Base-by-base conservation (phyloP, 2,797 vertebrate genomes). In the Chaetophractus vellerosus region DNA sequence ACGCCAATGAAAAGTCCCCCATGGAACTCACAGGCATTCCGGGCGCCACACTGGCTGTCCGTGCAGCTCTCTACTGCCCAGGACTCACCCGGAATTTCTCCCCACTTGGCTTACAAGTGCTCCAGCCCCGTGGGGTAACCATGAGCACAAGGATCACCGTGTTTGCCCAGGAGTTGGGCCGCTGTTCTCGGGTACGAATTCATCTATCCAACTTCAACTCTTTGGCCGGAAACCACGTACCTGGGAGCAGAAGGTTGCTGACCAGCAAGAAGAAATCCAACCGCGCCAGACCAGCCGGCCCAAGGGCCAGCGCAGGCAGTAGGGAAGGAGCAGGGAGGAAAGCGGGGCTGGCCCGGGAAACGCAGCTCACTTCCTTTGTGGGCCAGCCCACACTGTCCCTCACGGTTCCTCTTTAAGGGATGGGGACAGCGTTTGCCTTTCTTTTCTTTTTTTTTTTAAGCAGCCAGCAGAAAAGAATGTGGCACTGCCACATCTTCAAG, bases 51-150 rank as follows among this genome's bases (percentile, higher is more conserved):
- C 36, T 59, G 85, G 9, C 64, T 16, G 21, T 33, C 15, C 0
- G 4, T 0, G 19, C 15, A 21, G 26, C 38, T 75, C 63, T 88
- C 93, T 57, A 23, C 72, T 82, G 88, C 88, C 7, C 33, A 24
- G 90, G 59, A 85, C 38, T 88, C 36, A 50, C 11, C 24, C 36
- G 16, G 66, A 68, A 72, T 0, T 2, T 21, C 68, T 79, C 31
- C 26, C 33, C 48, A 24, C 41, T 61, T 57, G 36, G 68, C 28
- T 33, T 66, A 31, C 71, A 64, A 38, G 41, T 52, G 2, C 38
- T 33, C 15, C 0, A 1, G 18, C 11, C n/a, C 45, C 10, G 9
- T 0, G 23, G 36, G 15, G 19, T 14, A 33, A 28, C 9, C 11
- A 3, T 18, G 28, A 36, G 59, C 0, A 15, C 50, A 6, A 31